Percentiles rank a stretch among this genome's conserved stretches.
Conservation (phyloP, 2,888 invertebrate genomes). For the Pyrrhosoma nymphula region DNA sequence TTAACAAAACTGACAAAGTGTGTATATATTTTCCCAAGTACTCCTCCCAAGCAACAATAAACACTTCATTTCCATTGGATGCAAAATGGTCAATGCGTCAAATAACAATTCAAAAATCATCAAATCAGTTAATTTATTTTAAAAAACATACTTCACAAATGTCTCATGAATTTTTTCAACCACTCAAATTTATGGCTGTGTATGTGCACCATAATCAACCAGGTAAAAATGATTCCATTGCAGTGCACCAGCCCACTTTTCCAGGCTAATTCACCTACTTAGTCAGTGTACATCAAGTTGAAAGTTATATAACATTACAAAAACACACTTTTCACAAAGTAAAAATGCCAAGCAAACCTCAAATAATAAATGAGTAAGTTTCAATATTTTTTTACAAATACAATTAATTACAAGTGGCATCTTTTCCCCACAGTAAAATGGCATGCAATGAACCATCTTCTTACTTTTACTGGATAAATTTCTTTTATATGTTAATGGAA, state of each 20-base stretch:
- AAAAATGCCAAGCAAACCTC: constrained; percentile 65
- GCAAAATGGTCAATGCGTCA: background rate
- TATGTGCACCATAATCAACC: constrained; percentile 58
- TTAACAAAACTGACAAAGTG: too few species aligned
- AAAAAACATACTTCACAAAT: constrained; percentile 67
- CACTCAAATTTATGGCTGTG: constrained; percentile 61
- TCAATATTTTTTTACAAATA: constrained; percentile 59
- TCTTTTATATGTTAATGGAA: constrained; percentile 66
- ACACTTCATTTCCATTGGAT: too few species aligned
- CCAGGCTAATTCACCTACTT: constrained; percentile 65
- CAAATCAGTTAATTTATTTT: constrained; percentile 67
- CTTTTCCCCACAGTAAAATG: constrained; percentile 57
- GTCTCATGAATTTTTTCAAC: constrained; percentile 66
- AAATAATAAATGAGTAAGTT: constrained; percentile 60
- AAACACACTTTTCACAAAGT: constrained; percentile 64
- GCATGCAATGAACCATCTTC: constrained; percentile 40
- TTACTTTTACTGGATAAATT: constrained; percentile 55
- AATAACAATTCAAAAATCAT: constrained; percentile 29
- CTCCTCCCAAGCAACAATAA: too few species aligned
- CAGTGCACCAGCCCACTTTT: constrained; percentile 57
- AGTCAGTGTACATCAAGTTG: constrained; percentile 59
- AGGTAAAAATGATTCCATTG: constrained; percentile 62
- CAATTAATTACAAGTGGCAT: constrained; percentile 48
- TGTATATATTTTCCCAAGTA: too few species aligned
- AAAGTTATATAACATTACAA: constrained; percentile 65